Percentiles rank a stretch among this genome's conserved stretches.
Conservation (phyloP, 2,797 vertebrate species). For the Lacerta agilis region DNA sequence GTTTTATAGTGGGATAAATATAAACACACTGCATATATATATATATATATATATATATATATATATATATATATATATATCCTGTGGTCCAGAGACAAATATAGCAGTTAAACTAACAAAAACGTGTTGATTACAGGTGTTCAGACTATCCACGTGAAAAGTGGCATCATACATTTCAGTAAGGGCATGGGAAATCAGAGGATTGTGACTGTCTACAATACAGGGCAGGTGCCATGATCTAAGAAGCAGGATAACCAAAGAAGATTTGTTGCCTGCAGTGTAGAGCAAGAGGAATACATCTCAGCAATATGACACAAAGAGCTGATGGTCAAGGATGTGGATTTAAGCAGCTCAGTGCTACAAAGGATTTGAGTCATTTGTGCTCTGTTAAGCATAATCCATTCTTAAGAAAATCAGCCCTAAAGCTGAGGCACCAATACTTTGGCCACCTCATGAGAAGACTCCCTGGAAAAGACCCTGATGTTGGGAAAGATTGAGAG, state of each 20-base stretch:
- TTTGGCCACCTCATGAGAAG: no score
- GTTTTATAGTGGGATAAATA: no score
- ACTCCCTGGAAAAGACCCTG: no score
- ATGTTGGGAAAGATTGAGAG: no score
- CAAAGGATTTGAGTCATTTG: not conserved
- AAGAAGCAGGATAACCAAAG: not conserved
- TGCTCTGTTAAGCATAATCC: not conserved
- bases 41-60: no score
- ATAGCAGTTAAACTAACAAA: not conserved
- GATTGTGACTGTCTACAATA: not conserved
- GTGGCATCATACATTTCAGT: not conserved
- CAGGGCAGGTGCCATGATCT: not conserved
- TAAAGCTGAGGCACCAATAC: no score
- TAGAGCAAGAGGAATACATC: not conserved
- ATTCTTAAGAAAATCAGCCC: no score
- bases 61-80: no score
- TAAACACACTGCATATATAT: not conserved
- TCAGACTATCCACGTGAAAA: not conserved
- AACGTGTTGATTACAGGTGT: no score
- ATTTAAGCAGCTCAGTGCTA: not conserved
- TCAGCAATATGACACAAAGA: not conserved
- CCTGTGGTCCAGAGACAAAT: not conserved
- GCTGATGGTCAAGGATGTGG: not conserved
- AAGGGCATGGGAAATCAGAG: not conserved
- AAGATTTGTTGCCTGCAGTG: not conserved